phyloP scores from a whole-genome alignment of 2,113 vertebrate species.

The Corythaixoides concolor region DNA sequence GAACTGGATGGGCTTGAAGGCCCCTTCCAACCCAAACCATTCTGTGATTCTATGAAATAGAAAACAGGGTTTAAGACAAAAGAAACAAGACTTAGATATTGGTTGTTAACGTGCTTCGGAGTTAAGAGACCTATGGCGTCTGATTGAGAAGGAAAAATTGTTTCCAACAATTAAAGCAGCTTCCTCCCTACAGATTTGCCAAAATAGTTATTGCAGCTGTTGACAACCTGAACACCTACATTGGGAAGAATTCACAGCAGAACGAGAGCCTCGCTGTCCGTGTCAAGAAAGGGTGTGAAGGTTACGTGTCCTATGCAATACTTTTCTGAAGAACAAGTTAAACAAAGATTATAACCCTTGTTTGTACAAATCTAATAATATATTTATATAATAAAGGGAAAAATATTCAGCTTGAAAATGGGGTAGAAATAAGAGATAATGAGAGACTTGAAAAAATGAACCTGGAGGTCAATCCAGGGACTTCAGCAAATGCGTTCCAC shows the following conservation, averaged over 20 bases:
- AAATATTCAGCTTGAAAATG: not conserved
- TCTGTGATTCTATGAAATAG: not conserved
- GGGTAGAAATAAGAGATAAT: not conserved
- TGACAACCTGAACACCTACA: not conserved
- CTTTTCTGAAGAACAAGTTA: not conserved
- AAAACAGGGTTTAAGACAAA: not conserved
- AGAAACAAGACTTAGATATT: not conserved
- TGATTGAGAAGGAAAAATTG: not conserved
- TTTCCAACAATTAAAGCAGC: not conserved
- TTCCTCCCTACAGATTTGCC: not conserved
- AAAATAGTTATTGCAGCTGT: not conserved
- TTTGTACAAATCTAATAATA: too few relatives aligned
- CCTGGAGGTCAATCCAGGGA: not conserved
- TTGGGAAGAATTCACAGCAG: not conserved
- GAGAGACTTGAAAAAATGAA: not conserved
- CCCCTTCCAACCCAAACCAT: too few relatives aligned
- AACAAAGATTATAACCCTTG: not conserved
- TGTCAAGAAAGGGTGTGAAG: not conserved
- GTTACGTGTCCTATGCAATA: fast-evolving
- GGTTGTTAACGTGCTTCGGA: not conserved
- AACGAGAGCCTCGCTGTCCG: not conserved
- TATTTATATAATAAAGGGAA: not conserved
- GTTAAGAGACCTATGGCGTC: too few relatives aligned
- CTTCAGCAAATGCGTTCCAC: not conserved
- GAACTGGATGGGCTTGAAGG: too few relatives aligned